Base-by-base conservation (phyloP, 2,113 vertebrate species). In the Danionella cerebrum region DNA sequence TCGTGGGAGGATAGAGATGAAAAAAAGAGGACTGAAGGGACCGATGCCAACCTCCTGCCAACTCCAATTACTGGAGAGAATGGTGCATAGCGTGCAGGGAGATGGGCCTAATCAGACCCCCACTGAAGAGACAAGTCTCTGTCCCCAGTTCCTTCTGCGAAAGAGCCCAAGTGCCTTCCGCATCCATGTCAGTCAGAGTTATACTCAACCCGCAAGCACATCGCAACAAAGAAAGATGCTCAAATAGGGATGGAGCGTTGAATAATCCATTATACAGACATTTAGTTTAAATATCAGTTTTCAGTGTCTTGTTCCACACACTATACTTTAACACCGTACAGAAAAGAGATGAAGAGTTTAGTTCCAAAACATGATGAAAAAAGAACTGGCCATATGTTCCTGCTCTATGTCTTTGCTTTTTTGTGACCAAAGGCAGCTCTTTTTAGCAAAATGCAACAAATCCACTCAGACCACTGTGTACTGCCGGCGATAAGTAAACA, bases 41-140 rank as follows among this genome's bases (percentile, higher is more conserved):
- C 78, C 52, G 73, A 77, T 83, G 84, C 80, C 85, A 87, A 83
- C 78, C 70, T 80, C 83, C 84, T 84, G 84, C 84, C 83, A 85
- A 67, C 73, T 83, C 77, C 84, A 86, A 89, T 86, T 81, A 86
- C 81, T 71, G 80, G 77, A 81, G 79, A 80, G 82, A 81, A 82
- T 76, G 83, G 79, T 83, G 81, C 80, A 69, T 79, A 78, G 68
- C 80, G 81, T 59, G 73, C 14, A 65, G 77, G 83, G 80, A 78
- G 82, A 73, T 75, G 82, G 64, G 76, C 79, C 65, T 78, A 82
- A 87, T 80, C 83, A 89, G 83, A 82, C 79, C 77, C 81, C 85
- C 51, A 81, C 83, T 85, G 84, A 83, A 64, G 67, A 80, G 81
- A 86, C 71, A 74, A 64, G 76, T 78, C 75, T 84, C 75, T 65